Percentiles rank a stretch among this genome's conserved stretches.
Evolutionary conservation across 2,797 vertebrate species (phyloP).

Genomic region (Hoplostethus mediterraneus): DNA sequence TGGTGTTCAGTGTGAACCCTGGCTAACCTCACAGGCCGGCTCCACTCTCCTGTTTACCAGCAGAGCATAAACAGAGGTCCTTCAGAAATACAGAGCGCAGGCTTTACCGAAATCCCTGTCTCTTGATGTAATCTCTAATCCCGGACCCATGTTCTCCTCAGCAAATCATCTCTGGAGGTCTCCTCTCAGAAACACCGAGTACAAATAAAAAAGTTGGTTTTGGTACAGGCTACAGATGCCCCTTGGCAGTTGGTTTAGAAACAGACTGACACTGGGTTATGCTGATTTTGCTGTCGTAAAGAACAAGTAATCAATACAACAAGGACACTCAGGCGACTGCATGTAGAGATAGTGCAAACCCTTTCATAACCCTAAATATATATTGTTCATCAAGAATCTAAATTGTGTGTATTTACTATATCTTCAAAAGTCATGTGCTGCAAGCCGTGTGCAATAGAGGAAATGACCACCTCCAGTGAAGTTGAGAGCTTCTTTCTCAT

Average conservation of each 20-base stretch:
- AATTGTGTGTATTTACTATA: neutral
- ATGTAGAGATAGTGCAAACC: slow-evolving; percentile 20
- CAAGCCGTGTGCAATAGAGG: neutral
- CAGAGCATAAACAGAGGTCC: slow-evolving; percentile 75
- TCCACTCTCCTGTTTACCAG: slow-evolving; percentile 63
- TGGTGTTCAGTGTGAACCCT: slow-evolving; percentile 72
- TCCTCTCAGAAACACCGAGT: slow-evolving; percentile 41
- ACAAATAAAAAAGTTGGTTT: slow-evolving; percentile 42
- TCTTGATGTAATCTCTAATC: slow-evolving; percentile 79
- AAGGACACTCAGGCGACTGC: slow-evolving; percentile 26
- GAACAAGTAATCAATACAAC: slow-evolving; percentile 55
- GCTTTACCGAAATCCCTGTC: slow-evolving; percentile 65
- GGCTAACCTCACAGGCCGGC: slow-evolving; percentile 73
- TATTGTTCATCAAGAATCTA: neutral
- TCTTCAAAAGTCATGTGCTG: neutral
- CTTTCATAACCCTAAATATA: neutral
- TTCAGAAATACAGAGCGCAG: slow-evolving; percentile 48
- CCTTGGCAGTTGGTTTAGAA: slow-evolving; percentile 51
- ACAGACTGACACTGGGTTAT: slow-evolving; percentile 50
- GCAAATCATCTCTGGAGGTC: slow-evolving; percentile 67
- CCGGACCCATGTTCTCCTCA: slow-evolving; percentile 69
- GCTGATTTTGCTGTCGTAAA: slow-evolving; percentile 70
- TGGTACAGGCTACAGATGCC: slow-evolving; percentile 48
- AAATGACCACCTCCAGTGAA: neutral
- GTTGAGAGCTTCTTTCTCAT: neutral